These are phyloP conservation scores for Barypeithes pellucidus DNA, from an alignment of 2,888 invertebrate species.

Conservation along the genomic window DNA sequence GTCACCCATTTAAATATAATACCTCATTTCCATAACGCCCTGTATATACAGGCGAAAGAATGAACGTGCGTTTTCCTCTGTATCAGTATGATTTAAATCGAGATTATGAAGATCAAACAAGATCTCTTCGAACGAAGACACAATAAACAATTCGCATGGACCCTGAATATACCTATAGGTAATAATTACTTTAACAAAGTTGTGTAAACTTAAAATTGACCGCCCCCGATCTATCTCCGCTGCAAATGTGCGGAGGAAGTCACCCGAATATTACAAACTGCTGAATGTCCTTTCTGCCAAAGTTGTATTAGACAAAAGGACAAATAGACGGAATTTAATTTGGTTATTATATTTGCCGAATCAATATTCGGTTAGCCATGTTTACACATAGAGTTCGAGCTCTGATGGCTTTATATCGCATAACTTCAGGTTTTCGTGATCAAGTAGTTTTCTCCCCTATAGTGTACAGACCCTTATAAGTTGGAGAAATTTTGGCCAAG, in stretches of 20 bases:
- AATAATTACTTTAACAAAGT: neutral
- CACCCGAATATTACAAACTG: slow-evolving; percentile 41
- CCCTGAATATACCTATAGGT: no score
- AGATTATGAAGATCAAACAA: no score
- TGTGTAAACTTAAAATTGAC: slow-evolving; percentile 4
- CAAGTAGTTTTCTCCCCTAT: slow-evolving; percentile 12
- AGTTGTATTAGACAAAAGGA: slow-evolving; percentile 55
- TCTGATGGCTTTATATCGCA: slow-evolving; percentile 32
- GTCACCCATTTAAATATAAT: no score
- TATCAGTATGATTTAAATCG: no score
- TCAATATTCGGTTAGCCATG: slow-evolving; percentile 56
- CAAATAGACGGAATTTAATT: slow-evolving; percentile 60
- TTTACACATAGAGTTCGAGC: slow-evolving; percentile 39
- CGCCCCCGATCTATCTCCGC: slow-evolving; percentile 36
- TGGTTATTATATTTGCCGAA: slow-evolving; percentile 62
- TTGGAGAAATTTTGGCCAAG: neutral
- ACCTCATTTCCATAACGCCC: no score
- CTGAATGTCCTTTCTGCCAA: slow-evolving; percentile 41
- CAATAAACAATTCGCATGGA: no score
- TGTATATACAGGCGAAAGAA: no score
- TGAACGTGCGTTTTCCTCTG: no score
- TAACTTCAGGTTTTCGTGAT: slow-evolving; percentile 40
- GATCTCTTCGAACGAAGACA: no score
- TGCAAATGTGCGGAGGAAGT: slow-evolving; percentile 36
- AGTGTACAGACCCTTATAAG: slow-evolving; percentile 11